phyloP scores from a whole-genome alignment of 2,113 vertebrate genomes.

The Pelvicachromis taeniatus region DNA sequence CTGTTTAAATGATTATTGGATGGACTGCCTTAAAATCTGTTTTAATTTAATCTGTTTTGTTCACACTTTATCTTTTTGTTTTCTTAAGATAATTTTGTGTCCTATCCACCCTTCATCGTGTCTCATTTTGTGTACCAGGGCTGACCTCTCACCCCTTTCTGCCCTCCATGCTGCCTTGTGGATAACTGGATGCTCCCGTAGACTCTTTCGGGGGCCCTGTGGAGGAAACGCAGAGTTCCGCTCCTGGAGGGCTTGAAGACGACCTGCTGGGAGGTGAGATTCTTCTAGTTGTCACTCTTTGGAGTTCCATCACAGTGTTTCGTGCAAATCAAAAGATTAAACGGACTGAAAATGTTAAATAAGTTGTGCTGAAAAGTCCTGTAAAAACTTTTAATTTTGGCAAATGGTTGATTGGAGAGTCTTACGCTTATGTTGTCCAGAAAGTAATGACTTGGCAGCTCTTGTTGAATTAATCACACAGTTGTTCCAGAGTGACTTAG shows the following conservation, averaged over 20 bases:
- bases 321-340: not conserved
- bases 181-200: conserved; percentile 63
- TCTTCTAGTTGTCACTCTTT: not conserved
- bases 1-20: not conserved
- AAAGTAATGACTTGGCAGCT: conserved; percentile 27
- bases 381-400: not conserved
- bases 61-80: not conserved
- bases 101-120: not conserved
- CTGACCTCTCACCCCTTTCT: conserved; percentile 63
- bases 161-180: conserved; percentile 75
- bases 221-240: conserved; percentile 78
- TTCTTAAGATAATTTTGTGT: not conserved
- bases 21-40: not conserved
- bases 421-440: not conserved
- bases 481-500: not conserved
- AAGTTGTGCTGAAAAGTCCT: not conserved
- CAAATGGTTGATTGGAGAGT: not conserved
- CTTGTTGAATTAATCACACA: not conserved
- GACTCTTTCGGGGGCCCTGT: conserved; percentile 86
- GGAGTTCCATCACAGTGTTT: not conserved
- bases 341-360: not conserved
- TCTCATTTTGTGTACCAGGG: conserved; percentile 44
- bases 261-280: conserved; percentile 92
- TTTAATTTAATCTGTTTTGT: not conserved
- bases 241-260: conserved; percentile 80